phyloP scores from a whole-genome alignment of 2,797 vertebrate genomes.

The Pitangus sulphuratus region DNA sequence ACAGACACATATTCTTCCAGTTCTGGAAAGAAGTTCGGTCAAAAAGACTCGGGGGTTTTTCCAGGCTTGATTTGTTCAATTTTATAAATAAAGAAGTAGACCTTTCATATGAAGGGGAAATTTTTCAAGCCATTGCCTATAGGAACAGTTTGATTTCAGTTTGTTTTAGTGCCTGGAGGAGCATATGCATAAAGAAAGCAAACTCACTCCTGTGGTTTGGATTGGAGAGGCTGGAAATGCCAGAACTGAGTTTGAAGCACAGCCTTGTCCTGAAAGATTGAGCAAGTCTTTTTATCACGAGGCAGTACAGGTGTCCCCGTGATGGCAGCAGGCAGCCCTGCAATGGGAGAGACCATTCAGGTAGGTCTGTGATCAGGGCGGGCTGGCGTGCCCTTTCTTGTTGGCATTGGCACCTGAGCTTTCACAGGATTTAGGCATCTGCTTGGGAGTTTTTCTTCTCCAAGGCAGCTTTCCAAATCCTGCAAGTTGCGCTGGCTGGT shows the following conservation, averaged over 20 bases:
- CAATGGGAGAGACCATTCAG: neutral
- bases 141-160: slow-evolving; percentile 55
- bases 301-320: neutral
- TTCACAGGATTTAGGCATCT: neutral
- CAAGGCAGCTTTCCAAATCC: slow-evolving; percentile 8
- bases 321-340: neutral
- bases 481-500: neutral
- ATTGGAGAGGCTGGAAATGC: slow-evolving; percentile 25
- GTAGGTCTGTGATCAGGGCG: slow-evolving; percentile 32
- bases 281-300: neutral
- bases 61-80: neutral
- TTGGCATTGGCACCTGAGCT: slow-evolving; percentile 26
- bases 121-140: slow-evolving; percentile 53
- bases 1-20: neutral
- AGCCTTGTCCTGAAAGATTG: slow-evolving; percentile 9
- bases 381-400: slow-evolving; percentile 40
- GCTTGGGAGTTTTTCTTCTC: slow-evolving; percentile 18
- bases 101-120: neutral
- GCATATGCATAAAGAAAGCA: slow-evolving; percentile 41
- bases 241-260: neutral
- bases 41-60: neutral
- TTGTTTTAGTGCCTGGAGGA: slow-evolving; percentile 46
- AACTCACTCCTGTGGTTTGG: slow-evolving; percentile 60
- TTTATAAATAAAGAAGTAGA: slow-evolving; percentile 40
- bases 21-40: neutral